These are phyloP conservation scores for Protonemura montana DNA, from an alignment of 2,888 invertebrate species.

Conservation along the genomic window DNA sequence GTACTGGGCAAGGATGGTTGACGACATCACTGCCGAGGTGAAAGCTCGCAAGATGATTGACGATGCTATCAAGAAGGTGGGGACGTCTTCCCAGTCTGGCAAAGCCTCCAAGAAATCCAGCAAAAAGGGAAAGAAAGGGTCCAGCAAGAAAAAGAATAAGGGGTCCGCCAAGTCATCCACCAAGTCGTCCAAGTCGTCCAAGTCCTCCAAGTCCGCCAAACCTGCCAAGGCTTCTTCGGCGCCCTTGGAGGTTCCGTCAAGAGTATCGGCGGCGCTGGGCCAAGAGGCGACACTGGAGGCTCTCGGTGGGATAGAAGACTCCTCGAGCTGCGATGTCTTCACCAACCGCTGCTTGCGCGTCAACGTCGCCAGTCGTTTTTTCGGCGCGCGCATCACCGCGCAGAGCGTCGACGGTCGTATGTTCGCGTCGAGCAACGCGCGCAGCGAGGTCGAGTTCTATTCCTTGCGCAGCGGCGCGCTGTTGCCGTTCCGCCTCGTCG, in stretches of 20 bases:
- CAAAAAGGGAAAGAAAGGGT: background rate
- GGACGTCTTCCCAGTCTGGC: background rate
- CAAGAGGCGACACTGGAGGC: background rate
- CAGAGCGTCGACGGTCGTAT: background rate
- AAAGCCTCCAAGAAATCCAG: background rate
- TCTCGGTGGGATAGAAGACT: background rate
- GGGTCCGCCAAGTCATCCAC: background rate
- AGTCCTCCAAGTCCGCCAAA: background rate
- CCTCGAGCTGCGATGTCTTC: background rate
- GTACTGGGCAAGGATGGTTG: background rate
- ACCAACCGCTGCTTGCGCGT: background rate
- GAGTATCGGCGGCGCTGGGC: background rate
- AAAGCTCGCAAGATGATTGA: background rate
- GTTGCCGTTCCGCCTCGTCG: background rate
- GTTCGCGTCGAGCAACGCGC: background rate
- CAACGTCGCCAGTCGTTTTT: background rate
- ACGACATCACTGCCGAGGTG: background rate
- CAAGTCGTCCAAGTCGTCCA: background rate
- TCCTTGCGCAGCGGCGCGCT: background rate
- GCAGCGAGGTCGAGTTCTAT: background rate
- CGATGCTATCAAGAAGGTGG: background rate
- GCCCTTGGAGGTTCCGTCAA: background rate
- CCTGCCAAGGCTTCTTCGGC: background rate
- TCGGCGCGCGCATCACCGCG: background rate
- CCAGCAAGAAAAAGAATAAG: background rate